Base-by-base conservation (phyloP, 2,888 invertebrate genomes). In the Drosophila vallismaia region DNA sequence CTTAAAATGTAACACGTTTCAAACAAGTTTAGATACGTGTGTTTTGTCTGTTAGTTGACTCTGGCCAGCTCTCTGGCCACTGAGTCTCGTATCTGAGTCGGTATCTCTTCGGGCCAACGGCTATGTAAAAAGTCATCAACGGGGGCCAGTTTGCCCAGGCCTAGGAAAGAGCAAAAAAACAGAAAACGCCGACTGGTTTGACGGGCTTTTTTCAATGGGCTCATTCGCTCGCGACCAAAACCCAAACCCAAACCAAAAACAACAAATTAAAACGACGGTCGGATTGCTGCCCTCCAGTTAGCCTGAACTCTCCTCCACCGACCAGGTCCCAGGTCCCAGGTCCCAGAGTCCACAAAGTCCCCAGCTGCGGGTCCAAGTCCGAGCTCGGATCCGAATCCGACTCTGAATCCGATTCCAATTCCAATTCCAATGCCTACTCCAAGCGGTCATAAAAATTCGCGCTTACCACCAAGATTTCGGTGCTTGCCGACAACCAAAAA, bases 1-100 rank as follows among this genome's bases (percentile, higher is more conserved):
- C 82, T 82, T 76, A 82, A 86, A 74, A 86, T 86, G 84, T 84
- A 84, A 84, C 87, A 86, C 82, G 87, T 86, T 86, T 82, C 76
- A 86, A 84, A 84, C 84, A 86, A 84, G 84, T 84, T 84, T 84
- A 84, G 84, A 84, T 84, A 82, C 82, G 80, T 82, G 86, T 67
- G 67, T 57, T 66, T 54, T 55, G 72, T 57, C 51, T 54, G 71
- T 60, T 53, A 51, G 71, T 53, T 54, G 54, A 69, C 69, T 38
- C 51, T 60, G 50, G 40, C 50, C 31, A 38, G 46, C 46, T 49
- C 33, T 45, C 44, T 40, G 26, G 31, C 57, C 48, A 7, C 44
- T 45, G 54, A 31, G 33, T 36, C 36, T 53, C 48, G 51, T 48
- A 46, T 71, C 62, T 49, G 48, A 55, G 67, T 69, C 77, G 70